phyloP scores from a whole-genome alignment of 2,888 invertebrate genomes.

The Platycheirus rosarum region DNA sequence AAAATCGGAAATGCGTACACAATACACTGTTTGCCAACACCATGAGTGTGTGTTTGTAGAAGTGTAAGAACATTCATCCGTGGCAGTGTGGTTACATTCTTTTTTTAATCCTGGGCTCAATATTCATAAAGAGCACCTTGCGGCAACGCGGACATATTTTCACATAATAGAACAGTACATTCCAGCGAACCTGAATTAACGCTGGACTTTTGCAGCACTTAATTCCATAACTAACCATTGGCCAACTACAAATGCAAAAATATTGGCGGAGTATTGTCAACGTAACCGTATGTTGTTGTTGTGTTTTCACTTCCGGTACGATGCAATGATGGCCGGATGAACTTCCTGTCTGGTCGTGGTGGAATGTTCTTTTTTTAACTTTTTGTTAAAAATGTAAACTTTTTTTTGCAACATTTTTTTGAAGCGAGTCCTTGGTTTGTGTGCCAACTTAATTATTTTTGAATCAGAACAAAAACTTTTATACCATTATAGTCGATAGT shows the following conservation, averaged over 20 bases:
- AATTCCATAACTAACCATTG: slow-evolving; percentile 53
- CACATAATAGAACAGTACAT: slow-evolving; percentile 58
- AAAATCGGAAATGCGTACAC: slow-evolving; percentile 60
- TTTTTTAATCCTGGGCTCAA: slow-evolving; percentile 56
- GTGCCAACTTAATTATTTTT: too few species aligned
- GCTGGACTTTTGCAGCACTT: slow-evolving; percentile 41
- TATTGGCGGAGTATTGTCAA: slow-evolving; percentile 28
- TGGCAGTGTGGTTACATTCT: slow-evolving; percentile 56
- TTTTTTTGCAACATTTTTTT: not conserved
- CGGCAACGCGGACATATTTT: slow-evolving; percentile 57
- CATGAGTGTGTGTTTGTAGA: slow-evolving; percentile 39
- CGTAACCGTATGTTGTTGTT: slow-evolving; percentile 3
- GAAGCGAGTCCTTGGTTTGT: too few species aligned
- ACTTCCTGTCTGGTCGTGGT: slow-evolving; percentile 32
- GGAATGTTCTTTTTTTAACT: not conserved
- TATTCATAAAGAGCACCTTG: slow-evolving; percentile 49
- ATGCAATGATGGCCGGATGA: slow-evolving; percentile 21
- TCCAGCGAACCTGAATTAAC: slow-evolving; percentile 51
- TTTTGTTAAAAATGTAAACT: not conserved
- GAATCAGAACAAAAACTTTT: too few species aligned
- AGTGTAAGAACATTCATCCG: slow-evolving; percentile 39
- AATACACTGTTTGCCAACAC: slow-evolving; percentile 44
- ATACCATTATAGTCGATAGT: too few species aligned
- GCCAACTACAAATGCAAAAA: slow-evolving; percentile 37
- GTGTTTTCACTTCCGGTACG: slow-evolving; percentile 32